Evolutionary conservation across 1,140 invertebrate genomes (phyloP).

Genomic region (Galendromus occidentalis): DNA sequence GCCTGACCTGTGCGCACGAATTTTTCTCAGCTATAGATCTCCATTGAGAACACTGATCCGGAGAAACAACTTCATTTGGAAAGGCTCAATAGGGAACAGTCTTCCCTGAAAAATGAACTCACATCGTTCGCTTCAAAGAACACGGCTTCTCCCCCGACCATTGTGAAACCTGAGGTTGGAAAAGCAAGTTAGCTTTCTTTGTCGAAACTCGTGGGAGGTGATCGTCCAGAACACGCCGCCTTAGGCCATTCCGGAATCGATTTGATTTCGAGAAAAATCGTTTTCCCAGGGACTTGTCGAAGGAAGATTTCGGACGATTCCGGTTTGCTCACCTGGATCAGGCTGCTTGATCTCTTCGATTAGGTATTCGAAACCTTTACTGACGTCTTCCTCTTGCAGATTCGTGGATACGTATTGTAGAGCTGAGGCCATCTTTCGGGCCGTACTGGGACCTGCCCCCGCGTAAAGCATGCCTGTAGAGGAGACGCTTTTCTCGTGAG

Average conservation of each 20-base stretch:
- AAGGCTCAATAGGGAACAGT: background rate
- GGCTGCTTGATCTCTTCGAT: background rate
- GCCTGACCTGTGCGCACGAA: no score
- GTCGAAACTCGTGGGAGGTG: no score
- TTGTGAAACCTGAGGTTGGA: background rate
- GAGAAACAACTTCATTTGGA: no score
- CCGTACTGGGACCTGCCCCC: constrained; percentile 6
- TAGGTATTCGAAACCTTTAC: background rate
- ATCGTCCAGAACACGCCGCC: no score
- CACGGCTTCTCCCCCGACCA: constrained; percentile 3
- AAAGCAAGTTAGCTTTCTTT: background rate
- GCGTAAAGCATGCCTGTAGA: constrained; percentile 1
- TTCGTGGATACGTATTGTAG: background rate
- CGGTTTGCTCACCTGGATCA: background rate
- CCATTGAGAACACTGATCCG: no score
- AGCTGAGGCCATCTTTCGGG: background rate
- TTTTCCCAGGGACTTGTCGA: no score
- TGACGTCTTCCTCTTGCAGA: background rate
- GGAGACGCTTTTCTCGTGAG: no score
- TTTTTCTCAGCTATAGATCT: no score
- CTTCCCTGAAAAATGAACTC: background rate
- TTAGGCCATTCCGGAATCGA: no score
- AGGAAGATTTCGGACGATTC: no score
- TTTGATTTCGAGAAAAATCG: no score
- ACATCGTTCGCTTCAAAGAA: constrained; percentile 1